phyloP scores from a whole-genome alignment of 2,113 vertebrate genomes.

The Turnix velox region DNA sequence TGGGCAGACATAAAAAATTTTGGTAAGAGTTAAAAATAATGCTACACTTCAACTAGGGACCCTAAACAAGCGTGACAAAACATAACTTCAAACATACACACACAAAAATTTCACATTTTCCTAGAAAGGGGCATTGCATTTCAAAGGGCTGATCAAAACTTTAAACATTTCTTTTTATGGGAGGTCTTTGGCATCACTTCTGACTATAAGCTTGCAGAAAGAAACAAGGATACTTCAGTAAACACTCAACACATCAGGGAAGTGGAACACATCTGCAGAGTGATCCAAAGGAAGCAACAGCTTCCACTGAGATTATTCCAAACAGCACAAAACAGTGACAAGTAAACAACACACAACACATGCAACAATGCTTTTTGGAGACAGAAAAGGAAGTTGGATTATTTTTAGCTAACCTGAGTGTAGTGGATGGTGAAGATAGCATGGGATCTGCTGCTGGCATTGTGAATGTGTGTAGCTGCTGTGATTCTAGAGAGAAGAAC shows the following conservation, averaged over 20 bases:
- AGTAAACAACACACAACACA: not conserved
- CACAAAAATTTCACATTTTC: not conserved
- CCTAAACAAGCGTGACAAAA: not conserved
- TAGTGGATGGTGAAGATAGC: conserved; percentile 97
- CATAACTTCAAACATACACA: not conserved
- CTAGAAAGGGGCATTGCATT: not conserved
- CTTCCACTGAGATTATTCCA: not conserved
- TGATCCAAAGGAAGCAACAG: conserved; percentile 21
- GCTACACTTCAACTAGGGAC: not conserved
- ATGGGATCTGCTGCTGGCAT: conserved; percentile 95
- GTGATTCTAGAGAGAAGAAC: conserved; percentile 81
- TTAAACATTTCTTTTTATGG: not conserved
- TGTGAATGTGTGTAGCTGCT: conserved; percentile 92
- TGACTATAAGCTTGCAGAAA: not conserved
- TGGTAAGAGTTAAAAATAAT: not conserved
- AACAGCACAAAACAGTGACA: not conserved
- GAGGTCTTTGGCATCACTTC: not conserved
- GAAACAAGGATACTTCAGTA: not conserved
- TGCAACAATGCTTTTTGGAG: not conserved
- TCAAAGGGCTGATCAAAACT: not conserved
- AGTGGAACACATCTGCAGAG: not conserved
- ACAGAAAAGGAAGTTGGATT: not conserved
- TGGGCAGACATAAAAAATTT: not conserved
- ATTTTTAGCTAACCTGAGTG: conserved; percentile 82
- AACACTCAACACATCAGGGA: not conserved